These are phyloP conservation scores for Notarius lentiginosus DNA, from an alignment of 2,113 vertebrate genomes.

Conservation along the genomic window DNA sequence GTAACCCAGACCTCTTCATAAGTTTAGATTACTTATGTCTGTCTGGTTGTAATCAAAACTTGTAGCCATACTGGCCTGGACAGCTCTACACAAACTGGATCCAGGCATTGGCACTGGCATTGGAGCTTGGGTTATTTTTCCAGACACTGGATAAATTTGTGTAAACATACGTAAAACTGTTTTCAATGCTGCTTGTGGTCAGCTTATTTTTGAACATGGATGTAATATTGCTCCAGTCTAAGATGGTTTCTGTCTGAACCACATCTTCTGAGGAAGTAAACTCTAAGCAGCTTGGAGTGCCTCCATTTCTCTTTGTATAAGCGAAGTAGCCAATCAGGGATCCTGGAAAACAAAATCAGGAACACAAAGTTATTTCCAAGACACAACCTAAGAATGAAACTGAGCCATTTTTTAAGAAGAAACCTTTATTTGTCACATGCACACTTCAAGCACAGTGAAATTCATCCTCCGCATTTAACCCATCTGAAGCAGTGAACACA, in stretches of 20 bases:
- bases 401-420: background rate
- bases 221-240: conserved; percentile 79
- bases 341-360: conserved; percentile 67
- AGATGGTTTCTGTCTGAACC: background rate
- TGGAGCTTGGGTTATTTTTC: background rate
- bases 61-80: background rate
- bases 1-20: background rate
- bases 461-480: too few species aligned
- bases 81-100: background rate
- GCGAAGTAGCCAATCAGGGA: conserved; percentile 81
- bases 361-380: background rate
- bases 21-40: background rate
- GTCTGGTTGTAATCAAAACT: background rate
- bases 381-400: background rate
- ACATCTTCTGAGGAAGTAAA: conserved; percentile 22
- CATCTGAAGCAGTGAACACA: too few species aligned
- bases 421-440: too few species aligned
- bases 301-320: conserved; percentile 55
- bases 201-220: conserved; percentile 65
- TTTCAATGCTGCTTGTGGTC: conserved; percentile 36
- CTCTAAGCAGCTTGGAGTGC: background rate
- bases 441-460: too few species aligned
- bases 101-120: background rate
- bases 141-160: background rate
- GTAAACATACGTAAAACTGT: conserved; percentile 70